Evolutionary conservation across 2,888 invertebrate genomes (phyloP).

Genomic region (Caenorhabditis sp.): DNA sequence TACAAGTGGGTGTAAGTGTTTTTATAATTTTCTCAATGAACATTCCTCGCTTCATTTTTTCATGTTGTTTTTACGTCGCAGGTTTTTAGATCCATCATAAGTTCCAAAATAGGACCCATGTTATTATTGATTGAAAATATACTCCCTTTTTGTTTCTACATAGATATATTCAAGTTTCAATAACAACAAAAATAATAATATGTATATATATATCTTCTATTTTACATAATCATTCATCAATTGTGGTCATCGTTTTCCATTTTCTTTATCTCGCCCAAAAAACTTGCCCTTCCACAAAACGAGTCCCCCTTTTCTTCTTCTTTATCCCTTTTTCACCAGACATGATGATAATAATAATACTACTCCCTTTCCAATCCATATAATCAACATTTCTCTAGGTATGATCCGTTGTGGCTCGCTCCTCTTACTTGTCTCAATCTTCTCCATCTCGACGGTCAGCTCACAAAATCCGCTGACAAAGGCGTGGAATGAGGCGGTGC

Average conservation of each 20-base stretch:
- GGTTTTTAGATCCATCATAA: no score
- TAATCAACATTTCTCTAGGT: background rate
- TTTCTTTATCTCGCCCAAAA: background rate
- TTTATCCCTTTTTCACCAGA: background rate
- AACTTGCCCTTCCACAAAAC: slow-evolving; percentile 1
- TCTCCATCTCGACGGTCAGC: slow-evolving; percentile 10
- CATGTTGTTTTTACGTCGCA: no score
- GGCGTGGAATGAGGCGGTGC: slow-evolving; percentile 70
- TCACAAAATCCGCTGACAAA: slow-evolving; percentile 57
- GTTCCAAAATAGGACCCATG: no score
- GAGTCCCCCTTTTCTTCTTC: background rate
- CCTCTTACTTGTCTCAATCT: slow-evolving; percentile 22
- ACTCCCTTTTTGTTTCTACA: background rate
- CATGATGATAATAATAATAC: background rate
- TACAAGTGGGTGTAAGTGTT: no score
- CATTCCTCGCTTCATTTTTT: no score
- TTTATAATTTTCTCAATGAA: no score
- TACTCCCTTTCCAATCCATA: no score
- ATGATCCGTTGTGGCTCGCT: background rate
- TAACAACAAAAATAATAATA: no score
- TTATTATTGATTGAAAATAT: no score
- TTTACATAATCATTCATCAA: background rate
- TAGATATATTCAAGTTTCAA: no score
- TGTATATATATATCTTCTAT: background rate
- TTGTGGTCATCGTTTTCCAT: background rate